Evolutionary conservation across 2,797 vertebrate species (phyloP).

Genomic region (Scolopax rusticola): DNA sequence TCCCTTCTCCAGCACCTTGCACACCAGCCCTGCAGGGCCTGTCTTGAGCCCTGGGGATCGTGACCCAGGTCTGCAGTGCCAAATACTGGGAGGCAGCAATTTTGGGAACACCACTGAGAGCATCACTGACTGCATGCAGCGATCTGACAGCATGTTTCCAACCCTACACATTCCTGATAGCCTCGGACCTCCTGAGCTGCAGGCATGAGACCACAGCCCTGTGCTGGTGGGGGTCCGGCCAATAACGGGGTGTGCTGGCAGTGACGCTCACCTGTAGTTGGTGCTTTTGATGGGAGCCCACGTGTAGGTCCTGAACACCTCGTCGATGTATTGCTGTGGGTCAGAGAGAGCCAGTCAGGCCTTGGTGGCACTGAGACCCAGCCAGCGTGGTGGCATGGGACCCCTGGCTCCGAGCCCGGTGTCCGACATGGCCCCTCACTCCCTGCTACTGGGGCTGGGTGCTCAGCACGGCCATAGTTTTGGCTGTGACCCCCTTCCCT

Average conservation of each 20-base stretch:
- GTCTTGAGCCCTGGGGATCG: background rate
- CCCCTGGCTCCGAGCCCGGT: accelerated
- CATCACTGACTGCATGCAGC: background rate
- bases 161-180: background rate
- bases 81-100: background rate
- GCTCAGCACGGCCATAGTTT: background rate
- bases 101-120: background rate
- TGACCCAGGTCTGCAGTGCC: background rate
- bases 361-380: background rate
- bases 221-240: accelerated
- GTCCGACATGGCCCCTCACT: background rate
- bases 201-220: background rate
- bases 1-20: background rate
- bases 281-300: slow-evolving; percentile 96
- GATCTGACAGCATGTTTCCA: background rate
- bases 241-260: accelerated
- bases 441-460: accelerated
- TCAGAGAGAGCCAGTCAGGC: slow-evolving; percentile 58
- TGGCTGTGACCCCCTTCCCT: background rate
- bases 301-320: slow-evolving; percentile 92
- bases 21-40: accelerated
- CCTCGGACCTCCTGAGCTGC: background rate
- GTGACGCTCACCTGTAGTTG: slow-evolving; percentile 91
- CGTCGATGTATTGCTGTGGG: slow-evolving; percentile 93
- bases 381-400: background rate